Percentiles rank a stretch among this genome's conserved stretches.
phyloP scores from a whole-genome alignment of 2,113 vertebrate species.

The Pantherophis guttatus region DNA sequence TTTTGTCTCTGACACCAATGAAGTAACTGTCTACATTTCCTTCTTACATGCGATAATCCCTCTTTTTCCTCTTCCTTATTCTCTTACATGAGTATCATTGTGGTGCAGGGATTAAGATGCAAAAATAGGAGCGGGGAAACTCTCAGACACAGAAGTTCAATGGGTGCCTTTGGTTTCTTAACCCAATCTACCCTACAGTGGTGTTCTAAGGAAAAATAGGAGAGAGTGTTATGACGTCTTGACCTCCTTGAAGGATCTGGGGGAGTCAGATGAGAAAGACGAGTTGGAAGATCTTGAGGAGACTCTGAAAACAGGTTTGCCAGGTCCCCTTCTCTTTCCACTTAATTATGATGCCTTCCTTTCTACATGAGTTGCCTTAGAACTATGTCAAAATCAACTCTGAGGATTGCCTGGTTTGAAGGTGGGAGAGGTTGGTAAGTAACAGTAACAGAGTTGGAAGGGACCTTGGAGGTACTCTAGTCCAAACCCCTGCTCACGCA shows the following conservation, averaged over 20 bases:
- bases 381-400: not conserved
- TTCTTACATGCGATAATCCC: not conserved
- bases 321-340: not conserved
- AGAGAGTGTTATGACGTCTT: not conserved
- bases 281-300: not conserved
- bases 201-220: not conserved
- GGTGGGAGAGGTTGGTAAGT: not conserved
- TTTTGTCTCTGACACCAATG: not conserved
- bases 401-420: not conserved
- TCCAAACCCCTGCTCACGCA: no score
- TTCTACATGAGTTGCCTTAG: not conserved
- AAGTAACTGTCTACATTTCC: not conserved
- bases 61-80: not conserved
- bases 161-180: not conserved
- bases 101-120: not conserved
- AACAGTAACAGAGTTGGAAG: no score
- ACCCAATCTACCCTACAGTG: not conserved
- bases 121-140: not conserved
- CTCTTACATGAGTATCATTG: not conserved
- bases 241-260: not conserved
- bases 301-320: not conserved
- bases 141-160: not conserved
- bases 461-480: no score
- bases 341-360: not conserved
- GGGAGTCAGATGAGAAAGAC: not conserved